A percentile compares a stretch with the other conserved stretches of the same genome.
These are phyloP conservation scores for Pocota personata DNA, from an alignment of 2,888 invertebrate genomes.

Conservation along the genomic window DNA sequence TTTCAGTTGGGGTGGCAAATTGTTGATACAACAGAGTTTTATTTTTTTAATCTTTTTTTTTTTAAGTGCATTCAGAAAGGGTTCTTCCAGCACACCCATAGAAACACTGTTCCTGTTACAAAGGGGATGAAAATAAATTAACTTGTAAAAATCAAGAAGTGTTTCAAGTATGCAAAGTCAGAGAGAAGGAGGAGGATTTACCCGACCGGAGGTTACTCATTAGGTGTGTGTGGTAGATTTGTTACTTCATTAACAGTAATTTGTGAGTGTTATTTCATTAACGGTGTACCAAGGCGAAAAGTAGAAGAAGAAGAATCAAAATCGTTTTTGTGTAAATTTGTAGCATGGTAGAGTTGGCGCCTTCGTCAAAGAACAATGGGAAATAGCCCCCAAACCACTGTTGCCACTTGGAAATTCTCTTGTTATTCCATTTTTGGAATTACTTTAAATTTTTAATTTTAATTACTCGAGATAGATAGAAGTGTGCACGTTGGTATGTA, in stretches of 20 bases:
- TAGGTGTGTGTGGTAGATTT: slow-evolving; percentile 55
- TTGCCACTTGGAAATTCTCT: slow-evolving; percentile 46
- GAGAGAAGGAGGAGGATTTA: background rate
- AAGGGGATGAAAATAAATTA: slow-evolving; percentile 66
- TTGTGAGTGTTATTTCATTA: slow-evolving; percentile 73
- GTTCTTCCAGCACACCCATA: background rate
- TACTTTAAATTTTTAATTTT: slow-evolving; percentile 73
- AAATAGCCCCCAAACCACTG: background rate
- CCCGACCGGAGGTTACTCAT: slow-evolving; percentile 42
- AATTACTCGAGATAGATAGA: slow-evolving; percentile 58
- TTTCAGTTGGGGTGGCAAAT: slow-evolving; percentile 47
- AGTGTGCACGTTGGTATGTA: slow-evolving; percentile 10
- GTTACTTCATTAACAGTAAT: slow-evolving; percentile 74
- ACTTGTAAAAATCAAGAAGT: slow-evolving; percentile 73
- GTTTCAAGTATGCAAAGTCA: slow-evolving; percentile 69
- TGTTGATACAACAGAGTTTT: slow-evolving; percentile 61
- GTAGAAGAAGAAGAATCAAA: background rate
- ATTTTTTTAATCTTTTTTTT: background rate
- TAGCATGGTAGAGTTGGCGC: slow-evolving; percentile 38
- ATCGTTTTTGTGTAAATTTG: slow-evolving; percentile 35
- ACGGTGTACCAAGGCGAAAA: slow-evolving; percentile 7
- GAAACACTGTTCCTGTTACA: background rate
- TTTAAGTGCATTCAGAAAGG: slow-evolving; percentile 54
- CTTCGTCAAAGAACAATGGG: slow-evolving; percentile 14
- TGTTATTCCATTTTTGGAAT: slow-evolving; percentile 61